Evolutionary conservation across 2,888 invertebrate species (phyloP).

Genomic region (Aricia artaxerxes): DNA sequence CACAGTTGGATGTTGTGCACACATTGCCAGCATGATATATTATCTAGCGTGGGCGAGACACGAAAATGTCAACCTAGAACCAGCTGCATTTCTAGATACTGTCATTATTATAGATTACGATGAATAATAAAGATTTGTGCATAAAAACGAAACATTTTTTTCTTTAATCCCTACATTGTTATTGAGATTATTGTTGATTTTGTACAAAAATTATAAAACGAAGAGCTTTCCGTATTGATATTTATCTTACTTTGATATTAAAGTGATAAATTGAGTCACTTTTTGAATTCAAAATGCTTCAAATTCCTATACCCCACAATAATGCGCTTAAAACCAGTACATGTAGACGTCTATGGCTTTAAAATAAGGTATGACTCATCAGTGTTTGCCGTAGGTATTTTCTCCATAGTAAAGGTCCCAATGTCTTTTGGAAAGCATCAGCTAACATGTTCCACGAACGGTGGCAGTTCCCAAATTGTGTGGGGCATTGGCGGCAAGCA

Average conservation of each 20-base stretch:
- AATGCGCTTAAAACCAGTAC: constrained; percentile 8
- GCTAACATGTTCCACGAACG: no score
- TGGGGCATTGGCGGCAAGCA: no score
- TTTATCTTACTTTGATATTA: constrained; percentile 8
- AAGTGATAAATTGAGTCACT: constrained; percentile 1
- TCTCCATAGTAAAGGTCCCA: no score
- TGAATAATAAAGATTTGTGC: constrained; percentile 8
- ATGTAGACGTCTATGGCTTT: neutral
- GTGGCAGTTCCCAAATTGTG: no score
- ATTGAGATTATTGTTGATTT: neutral
- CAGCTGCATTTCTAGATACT: constrained; percentile 8
- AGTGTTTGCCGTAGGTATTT: no score
- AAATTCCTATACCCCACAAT: constrained; percentile 8
- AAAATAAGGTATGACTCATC: neutral
- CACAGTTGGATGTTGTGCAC: neutral
- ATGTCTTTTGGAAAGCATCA: no score
- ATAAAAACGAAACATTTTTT: constrained; percentile 2
- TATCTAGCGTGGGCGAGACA: constrained; percentile 8
- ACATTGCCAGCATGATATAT: constrained; percentile 4
- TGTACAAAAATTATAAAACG: neutral
- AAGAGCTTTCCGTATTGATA: neutral
- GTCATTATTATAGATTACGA: constrained; percentile 4
- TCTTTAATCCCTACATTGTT: neutral
- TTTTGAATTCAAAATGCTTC: constrained; percentile 8
- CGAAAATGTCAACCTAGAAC: constrained; percentile 8